Base-by-base conservation (phyloP, 2,113 vertebrate species). In the Craseonycteris thonglongyai region DNA sequence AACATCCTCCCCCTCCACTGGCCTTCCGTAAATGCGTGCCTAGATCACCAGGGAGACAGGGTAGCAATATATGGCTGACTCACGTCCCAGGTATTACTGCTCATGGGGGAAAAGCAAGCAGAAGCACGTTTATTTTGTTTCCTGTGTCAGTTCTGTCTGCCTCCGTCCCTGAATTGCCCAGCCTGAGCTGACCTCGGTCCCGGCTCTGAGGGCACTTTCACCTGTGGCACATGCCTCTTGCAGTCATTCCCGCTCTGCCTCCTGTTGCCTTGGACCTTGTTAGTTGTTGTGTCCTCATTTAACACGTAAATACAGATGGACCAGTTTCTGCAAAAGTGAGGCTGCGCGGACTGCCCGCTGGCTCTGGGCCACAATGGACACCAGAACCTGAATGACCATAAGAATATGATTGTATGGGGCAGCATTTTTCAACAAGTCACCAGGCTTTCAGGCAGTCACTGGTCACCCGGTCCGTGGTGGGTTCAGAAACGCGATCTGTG, bases 261-360 rank as follows among this genome's bases (percentile, higher is more conserved):
- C 61, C 47, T 58, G 38, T 40, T 65, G 45, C n/a, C 45, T 59
- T 22, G 45, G 30, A 12, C 30, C 76, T 47, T 56, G 28, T 40
- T 68, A 19, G 30, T 22, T 71, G 28, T 16, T 49, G 26, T 9
- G 18, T 45, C 35, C 16, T 14, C 12, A 35, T 13, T 1, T 42
- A 40, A 47, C 26, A 16, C 0, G 3, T 4, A 6, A 33, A 7
- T 35, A 63, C 1, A 51, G 5, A 8, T 3, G 24, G 40, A 42
- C 40, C 61, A 35, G 72, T 35, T 66, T 92, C 54, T 79, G 38
- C 40, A 18, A 47, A 38, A 35, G 22, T 10, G 13, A 40, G 33
- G 38, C 6, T 13, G 0, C 26, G 8, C 14, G 42, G 5, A 12
- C 33, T 47, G 40, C 30, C 80, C 8, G 49, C n/a, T 30, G 22